Conservation (phyloP, 1,140 invertebrate species). For the Battus philenor region DNA sequence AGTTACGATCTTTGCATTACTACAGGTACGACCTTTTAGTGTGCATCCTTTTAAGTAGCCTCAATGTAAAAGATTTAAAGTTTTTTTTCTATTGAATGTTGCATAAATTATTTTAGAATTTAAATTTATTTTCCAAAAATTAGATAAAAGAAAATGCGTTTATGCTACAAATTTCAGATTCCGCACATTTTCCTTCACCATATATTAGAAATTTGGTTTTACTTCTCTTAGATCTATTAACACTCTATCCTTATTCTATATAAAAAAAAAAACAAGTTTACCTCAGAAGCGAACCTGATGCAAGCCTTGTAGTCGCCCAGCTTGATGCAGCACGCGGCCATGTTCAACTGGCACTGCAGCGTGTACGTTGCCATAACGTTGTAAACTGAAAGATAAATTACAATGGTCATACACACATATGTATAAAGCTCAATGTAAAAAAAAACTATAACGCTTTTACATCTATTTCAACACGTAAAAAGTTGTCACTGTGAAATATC, state of each 20-base stretch:
- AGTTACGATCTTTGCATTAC: too few species aligned
- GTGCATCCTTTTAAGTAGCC: too few species aligned
- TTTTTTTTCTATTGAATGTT: too few species aligned
- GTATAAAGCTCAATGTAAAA: too few species aligned
- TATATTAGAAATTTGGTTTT: neutral
- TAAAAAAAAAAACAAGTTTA: conserved; percentile 17
- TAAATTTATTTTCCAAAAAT: neutral
- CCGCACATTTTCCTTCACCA: neutral
- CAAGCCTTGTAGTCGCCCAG: conserved; percentile 32
- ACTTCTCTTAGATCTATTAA: neutral
- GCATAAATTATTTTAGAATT: too few species aligned
- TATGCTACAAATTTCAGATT: neutral
- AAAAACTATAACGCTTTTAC: too few species aligned
- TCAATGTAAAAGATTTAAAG: too few species aligned
- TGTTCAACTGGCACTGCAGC: conserved; percentile 45
- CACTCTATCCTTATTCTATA: neutral
- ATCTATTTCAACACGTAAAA: too few species aligned
- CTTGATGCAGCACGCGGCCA: conserved; percentile 48
- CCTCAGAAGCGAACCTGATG: conserved; percentile 41
- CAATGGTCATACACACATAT: too few species aligned
- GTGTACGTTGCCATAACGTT: conserved; percentile 28
- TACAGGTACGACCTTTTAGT: too few species aligned
- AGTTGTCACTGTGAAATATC: too few species aligned
- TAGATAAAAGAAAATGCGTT: neutral
- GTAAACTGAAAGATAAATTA: too few species aligned